A percentile compares a stretch with the other conserved stretches of the same genome.
Conservation (phyloP, 2,797 vertebrate genomes). For the Hypotaenidia okinawae region DNA sequence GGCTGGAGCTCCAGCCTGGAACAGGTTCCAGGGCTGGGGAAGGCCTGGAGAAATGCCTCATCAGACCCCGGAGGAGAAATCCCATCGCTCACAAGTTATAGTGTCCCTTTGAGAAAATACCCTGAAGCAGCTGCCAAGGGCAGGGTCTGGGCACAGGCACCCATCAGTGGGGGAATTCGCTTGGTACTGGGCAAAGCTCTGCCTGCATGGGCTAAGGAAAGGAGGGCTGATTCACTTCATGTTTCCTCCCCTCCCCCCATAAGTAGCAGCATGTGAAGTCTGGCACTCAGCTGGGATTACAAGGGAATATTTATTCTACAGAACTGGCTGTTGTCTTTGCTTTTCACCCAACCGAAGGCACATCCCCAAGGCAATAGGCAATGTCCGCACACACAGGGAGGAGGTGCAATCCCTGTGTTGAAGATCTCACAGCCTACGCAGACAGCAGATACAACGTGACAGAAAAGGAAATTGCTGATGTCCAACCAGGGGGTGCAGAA, state of each 20-base stretch:
- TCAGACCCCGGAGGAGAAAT: neutral
- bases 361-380: neutral
- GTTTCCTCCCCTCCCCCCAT: neutral
- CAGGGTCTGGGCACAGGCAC: neutral
- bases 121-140: neutral
- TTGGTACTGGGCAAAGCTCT: neutral
- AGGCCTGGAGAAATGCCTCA: neutral
- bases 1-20: neutral
- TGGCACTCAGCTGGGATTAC: neutral
- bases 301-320: neutral
- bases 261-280: neutral
- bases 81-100: neutral
- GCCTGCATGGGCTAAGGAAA: neutral
- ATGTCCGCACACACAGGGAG: neutral
- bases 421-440: neutral
- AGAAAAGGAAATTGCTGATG: neutral
- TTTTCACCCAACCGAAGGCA: neutral
- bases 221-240: neutral
- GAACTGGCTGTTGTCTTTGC: neutral
- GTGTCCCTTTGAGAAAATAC: neutral
- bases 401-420: accelerated
- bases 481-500: neutral
- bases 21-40: neutral
- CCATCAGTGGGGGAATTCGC: neutral
- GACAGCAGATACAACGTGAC: neutral